Conservation (phyloP, 2,797 vertebrate species). For the Pseudocheirus occidentalis region DNA sequence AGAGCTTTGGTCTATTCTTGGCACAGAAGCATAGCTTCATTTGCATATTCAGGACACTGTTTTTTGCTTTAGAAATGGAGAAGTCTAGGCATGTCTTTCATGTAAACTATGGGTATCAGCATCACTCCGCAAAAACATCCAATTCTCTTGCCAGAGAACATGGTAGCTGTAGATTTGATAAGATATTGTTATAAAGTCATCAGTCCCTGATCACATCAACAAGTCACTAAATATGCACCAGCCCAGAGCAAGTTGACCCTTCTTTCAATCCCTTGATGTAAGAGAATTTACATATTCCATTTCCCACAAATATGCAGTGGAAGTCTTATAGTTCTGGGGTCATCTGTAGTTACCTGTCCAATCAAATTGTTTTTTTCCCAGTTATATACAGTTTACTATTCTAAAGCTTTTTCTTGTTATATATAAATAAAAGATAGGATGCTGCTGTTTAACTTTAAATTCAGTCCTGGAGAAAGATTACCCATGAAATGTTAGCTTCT, state of each 20-base stretch:
- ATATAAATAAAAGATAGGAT: neutral
- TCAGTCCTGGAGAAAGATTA: neutral
- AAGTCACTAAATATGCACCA: neutral
- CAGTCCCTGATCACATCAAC: neutral
- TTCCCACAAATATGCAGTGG: neutral
- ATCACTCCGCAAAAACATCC: neutral
- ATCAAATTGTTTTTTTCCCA: neutral
- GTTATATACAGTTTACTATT: neutral
- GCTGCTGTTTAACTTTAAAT: neutral
- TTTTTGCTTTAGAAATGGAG: slow-evolving; percentile 6
- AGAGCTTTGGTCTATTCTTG: slow-evolving; percentile 2
- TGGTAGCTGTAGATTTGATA: neutral
- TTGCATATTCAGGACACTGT: neutral
- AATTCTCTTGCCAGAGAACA: neutral
- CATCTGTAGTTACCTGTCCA: neutral
- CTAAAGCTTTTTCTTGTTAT: slow-evolving; percentile 2
- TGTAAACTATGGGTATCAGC: neutral
- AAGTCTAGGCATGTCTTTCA: neutral
- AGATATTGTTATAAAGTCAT: slow-evolving; percentile 5
- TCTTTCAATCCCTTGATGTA: neutral
- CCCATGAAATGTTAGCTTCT: neutral
- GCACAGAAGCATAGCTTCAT: neutral
- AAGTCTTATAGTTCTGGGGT: neutral
- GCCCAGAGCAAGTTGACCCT: neutral
- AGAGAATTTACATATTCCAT: neutral